Evolutionary conservation across 2,113 vertebrate genomes (phyloP), one percentile per base, ranked within the genome.

Genomic region (Pyxicephalus adspersus): DNA sequence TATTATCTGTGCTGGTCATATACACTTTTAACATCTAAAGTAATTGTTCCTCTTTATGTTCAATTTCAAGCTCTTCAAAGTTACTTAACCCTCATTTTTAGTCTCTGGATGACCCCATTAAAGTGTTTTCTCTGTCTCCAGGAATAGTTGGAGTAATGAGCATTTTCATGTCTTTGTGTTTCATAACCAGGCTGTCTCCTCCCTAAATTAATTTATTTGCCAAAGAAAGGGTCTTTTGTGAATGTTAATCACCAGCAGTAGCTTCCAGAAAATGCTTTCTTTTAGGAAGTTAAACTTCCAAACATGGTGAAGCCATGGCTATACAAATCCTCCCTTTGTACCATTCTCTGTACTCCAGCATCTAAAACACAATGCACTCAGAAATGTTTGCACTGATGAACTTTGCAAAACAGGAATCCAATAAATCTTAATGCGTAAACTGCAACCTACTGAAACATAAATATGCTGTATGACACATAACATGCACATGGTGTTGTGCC

Each of bases 231-330:
- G 22, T 18, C 19, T 31, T 66, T 82, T 82, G 80, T 82, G 61
- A 38, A 71, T 61, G 66, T 52, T 61, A 38, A 80, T 60, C 77
- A 73, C 38, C 68, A 82, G 80, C 20, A 26, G 26, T 81, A 70
- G 79, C 79, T 54, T 81, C 68, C 60, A 65, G 50, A 71, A 66
- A 74, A 64, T 52, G 60, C 61, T 23, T 50, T 51, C 51, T 31
- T 73, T 75, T 74, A 82, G 80, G 80, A 82, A 82, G 63, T 75
- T 57, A 52, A 55, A 75, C 71, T 74, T 74, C 70, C 61, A 75
- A 51, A 20, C 54, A 22, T 23, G 71, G 80, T 45, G 29, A 75
- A 58, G 31, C 52, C 54, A 55, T 64, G 31, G 70, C 26, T 16
- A 75, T 51, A 82, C 80, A 82, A 58, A 58, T 54, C 70, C 55